Evolutionary conservation across 1,140 invertebrate genomes (phyloP).

Genomic region (Drosophila virilis): DNA sequence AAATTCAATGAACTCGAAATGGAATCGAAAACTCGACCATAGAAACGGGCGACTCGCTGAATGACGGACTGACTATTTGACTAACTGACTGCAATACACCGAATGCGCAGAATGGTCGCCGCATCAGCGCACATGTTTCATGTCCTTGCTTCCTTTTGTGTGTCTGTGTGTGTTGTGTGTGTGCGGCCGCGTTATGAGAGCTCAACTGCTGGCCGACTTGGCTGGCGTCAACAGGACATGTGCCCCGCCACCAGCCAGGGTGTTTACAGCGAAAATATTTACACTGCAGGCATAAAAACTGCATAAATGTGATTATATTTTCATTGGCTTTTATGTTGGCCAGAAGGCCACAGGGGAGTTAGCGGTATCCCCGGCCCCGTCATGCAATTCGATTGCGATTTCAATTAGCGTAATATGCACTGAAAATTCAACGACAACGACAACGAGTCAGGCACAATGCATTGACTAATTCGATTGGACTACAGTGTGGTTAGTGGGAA

Average conservation of each 20-base stretch:
- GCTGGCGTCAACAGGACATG: conserved; percentile 22
- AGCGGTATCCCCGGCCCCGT: conserved; percentile 10
- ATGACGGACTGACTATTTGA: conserved; percentile 10
- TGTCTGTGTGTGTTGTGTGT: conserved; percentile 42
- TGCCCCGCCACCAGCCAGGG: conserved; percentile 7
- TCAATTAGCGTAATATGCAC: conserved; percentile 79
- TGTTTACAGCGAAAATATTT: conserved; percentile 75
- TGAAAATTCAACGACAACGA: conserved; percentile 42
- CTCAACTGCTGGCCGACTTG: conserved; percentile 17
- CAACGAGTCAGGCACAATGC: not conserved
- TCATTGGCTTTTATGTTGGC: conserved; percentile 70
- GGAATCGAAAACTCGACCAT: conserved; percentile 47
- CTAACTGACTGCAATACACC: conserved; percentile 20
- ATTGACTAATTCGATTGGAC: conserved; percentile 15
- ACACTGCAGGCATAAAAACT: conserved; percentile 82
- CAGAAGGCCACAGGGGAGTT: not conserved
- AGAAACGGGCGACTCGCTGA: conserved; percentile 16
- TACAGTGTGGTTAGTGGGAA: not conserved
- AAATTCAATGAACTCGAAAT: conserved; percentile 83
- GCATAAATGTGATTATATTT: conserved; percentile 83
- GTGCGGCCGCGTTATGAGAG: conserved; percentile 13
- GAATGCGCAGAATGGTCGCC: conserved; percentile 16
- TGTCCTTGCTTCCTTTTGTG: conserved; percentile 18
- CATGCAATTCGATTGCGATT: conserved; percentile 79
- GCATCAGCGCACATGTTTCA: conserved; percentile 8